phyloP scores from a whole-genome alignment of 2,797 vertebrate genomes.

The Megalops cyprinoides region DNA sequence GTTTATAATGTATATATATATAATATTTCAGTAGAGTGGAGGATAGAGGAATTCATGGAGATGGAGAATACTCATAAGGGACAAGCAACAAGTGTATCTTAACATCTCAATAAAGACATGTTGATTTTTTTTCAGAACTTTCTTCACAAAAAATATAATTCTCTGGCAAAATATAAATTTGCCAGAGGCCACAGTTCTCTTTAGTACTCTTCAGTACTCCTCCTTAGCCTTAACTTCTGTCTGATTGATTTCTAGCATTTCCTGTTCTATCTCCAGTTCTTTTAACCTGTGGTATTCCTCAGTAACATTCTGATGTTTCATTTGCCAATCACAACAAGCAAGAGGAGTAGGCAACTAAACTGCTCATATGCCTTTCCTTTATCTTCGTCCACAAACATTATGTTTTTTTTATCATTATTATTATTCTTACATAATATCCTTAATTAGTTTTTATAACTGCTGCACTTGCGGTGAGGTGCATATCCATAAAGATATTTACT shows the following conservation, averaged over 20 bases:
- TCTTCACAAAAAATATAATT: neutral
- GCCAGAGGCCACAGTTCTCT: neutral
- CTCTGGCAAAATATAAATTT: neutral
- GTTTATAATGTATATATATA: slow-evolving; percentile 46
- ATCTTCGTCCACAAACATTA: no score
- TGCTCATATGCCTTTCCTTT: no score
- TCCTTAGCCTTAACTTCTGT: neutral
- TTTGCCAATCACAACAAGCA: no score
- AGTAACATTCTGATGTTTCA: no score
- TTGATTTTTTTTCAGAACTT: neutral
- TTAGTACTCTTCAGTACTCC: no score
- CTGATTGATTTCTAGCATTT: neutral
- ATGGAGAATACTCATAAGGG: slow-evolving; percentile 41
- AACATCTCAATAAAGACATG: neutral
- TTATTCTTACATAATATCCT: neutral
- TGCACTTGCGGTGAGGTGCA: neutral
- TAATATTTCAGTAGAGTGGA: slow-evolving; percentile 40
- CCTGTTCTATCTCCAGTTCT: neutral
- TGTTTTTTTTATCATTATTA: no score
- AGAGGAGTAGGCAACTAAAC: no score
- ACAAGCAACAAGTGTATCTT: neutral
- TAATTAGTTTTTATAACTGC: neutral
- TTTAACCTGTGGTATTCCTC: neutral
- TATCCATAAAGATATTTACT: neutral
- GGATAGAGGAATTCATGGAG: slow-evolving; percentile 33